Evolutionary conservation across 1,140 invertebrate genomes (phyloP), one percentile per base, ranked within the genome.

Genomic region (Galleria mellonella): DNA sequence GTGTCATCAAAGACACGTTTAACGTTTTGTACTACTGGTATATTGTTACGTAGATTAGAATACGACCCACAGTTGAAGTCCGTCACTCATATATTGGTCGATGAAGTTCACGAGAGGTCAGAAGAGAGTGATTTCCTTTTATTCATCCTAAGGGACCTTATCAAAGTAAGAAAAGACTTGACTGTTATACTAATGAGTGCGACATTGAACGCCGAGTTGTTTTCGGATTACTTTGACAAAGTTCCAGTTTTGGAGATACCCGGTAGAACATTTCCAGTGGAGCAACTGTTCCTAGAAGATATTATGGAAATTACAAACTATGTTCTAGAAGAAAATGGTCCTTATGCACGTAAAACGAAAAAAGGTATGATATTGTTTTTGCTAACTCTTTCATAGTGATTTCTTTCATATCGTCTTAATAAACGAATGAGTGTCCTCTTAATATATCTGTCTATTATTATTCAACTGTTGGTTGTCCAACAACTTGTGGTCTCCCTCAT

Each of bases 41-140:
- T 98, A 45, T 79, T 98, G 13, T 67, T 98, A 17, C 89, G 95
- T 35, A 90, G 94, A 46, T 78, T 98, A 15, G 91, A 94, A 55
- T 88, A 89, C n/a, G 92, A 94, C 73, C 91, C 93, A 0, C 69
- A 89, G 9, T 72, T 96, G 12, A 83, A 88, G n/a, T 88, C 89
- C 9, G 90, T 94, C 0, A 92, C 93, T 0, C 94, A 96, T 65
- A 85, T 96, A 13, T 89, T 96, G 50, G 90, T 97, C 7, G 97
- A 98, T 75, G 97, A 98, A 86, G 94, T 98, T 2, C 96, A 98
- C 71, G 96, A 98, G 76, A 87, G 96, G 48, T 93, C 91, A 31
- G 92, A 94, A 70, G 96, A 97, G 72, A 94, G 94, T 56, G 95
- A 97, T 74, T 96, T 96, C 62, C 76, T 97, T 4, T 65, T 96